Conservation (phyloP, 1,140 invertebrate species). For the Pogonomyrmex californicus region DNA sequence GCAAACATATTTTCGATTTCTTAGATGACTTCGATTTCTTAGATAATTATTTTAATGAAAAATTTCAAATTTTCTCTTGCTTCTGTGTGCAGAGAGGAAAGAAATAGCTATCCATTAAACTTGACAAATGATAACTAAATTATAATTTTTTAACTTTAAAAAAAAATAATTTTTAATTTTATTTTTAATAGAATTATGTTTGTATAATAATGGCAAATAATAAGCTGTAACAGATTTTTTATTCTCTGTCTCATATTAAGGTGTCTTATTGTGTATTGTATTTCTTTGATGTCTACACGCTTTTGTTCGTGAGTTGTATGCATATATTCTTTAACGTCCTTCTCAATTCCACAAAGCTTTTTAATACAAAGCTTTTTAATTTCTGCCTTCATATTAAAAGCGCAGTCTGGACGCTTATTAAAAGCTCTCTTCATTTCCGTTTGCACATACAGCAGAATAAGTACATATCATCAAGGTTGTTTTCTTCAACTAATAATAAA, state of each 20-base stretch:
- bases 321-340: not conserved
- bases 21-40: too few relatives aligned
- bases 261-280: not conserved
- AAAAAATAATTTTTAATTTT: not conserved
- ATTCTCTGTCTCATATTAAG: not conserved
- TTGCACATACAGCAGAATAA: not conserved
- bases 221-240: not conserved
- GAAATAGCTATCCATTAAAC: not conserved
- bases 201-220: not conserved
- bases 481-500: conserved; percentile 18
- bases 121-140: not conserved
- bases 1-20: not conserved
- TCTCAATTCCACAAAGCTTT: not conserved
- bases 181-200: not conserved
- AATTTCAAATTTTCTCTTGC: too few relatives aligned
- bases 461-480: conserved; percentile 46
- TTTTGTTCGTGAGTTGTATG: not conserved
- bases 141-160: not conserved
- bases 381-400: conserved; percentile 16
- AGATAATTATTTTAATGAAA: too few relatives aligned
- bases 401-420: not conserved
- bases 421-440: conserved; percentile 10
- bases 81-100: not conserved
- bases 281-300: not conserved
- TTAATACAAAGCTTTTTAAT: not conserved